Evolutionary conservation across 2,888 invertebrate species (phyloP).

Genomic region (Patella depressa): DNA sequence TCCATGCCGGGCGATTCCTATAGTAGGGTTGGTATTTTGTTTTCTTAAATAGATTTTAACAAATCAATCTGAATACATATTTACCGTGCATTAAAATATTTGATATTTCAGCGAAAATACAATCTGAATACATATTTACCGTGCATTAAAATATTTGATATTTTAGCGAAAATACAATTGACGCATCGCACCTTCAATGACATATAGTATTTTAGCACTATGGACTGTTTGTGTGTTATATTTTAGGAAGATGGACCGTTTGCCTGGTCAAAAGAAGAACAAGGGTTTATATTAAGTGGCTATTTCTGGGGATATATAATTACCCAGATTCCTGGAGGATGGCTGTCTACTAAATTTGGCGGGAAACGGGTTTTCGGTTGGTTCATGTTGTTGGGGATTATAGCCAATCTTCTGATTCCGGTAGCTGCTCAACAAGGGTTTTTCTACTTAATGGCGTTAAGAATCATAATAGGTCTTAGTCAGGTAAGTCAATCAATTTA

Average conservation of each 20-base stretch:
- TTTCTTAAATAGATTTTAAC: too few species aligned
- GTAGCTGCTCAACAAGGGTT: conserved; percentile 80
- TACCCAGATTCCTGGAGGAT: conserved; percentile 66
- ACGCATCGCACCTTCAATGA: too few species aligned
- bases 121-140: too few species aligned
- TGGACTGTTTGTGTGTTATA: too few species aligned
- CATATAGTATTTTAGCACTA: too few species aligned
- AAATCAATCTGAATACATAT: too few species aligned
- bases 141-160: too few species aligned
- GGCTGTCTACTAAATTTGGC: conserved; percentile 83
- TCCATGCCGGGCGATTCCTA: too few species aligned
- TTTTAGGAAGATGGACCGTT: conserved; percentile 52
- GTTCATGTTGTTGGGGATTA: conserved; percentile 84
- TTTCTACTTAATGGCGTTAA: conserved; percentile 79
- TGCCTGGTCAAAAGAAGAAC: conserved; percentile 56
- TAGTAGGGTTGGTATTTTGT: too few species aligned
- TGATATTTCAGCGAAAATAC: too few species aligned
- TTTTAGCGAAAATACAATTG: too few species aligned
- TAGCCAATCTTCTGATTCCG: conserved; percentile 86
- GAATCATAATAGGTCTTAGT: conserved; percentile 85
- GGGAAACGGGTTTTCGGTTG: conserved; percentile 86
- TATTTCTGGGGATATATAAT: conserved; percentile 69
- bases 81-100: too few species aligned
- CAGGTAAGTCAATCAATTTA: conserved; percentile 75
- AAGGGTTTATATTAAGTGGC: conserved; percentile 62